phyloP scores from a whole-genome alignment of 2,797 vertebrate species.

The Acanthurus leucopareius region DNA sequence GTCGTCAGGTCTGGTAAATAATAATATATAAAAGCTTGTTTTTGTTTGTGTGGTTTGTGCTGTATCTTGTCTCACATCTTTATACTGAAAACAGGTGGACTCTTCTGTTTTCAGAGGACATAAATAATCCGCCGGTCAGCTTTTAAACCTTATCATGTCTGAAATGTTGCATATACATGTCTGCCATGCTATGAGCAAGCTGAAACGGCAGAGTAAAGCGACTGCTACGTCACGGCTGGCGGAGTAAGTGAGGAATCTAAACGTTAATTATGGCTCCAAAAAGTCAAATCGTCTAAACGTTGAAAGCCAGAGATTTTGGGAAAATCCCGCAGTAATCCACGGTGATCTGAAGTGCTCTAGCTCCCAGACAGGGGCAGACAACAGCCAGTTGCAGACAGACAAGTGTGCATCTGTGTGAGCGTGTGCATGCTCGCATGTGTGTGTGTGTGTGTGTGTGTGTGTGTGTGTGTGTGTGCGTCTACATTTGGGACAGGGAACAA shows the following conservation, averaged over 20 bases:
- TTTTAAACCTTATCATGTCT: constrained; percentile 16
- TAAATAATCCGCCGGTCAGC: not conserved
- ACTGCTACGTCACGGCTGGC: constrained; percentile 37
- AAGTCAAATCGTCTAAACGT: constrained; percentile 72
- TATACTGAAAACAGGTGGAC: not conserved
- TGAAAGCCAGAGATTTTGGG: constrained; percentile 77
- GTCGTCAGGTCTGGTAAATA: too few relatives aligned
- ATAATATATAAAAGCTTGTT: too few relatives aligned
- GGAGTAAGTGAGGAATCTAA: constrained; percentile 52
- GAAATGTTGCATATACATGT: constrained; percentile 12
- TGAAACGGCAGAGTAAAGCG: constrained; percentile 28
- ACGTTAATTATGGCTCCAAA: constrained; percentile 76
- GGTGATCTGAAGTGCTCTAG: constrained; percentile 68
- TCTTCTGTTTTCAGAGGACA: not conserved
- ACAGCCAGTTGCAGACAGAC: constrained; percentile 60
- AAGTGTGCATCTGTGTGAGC: constrained; percentile 25
- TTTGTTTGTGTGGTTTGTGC: too few relatives aligned
- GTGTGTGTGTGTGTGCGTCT: constrained; percentile 25
- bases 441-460: constrained; percentile 24
- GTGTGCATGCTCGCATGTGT: too few relatives aligned
- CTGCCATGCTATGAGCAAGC: constrained; percentile 1
- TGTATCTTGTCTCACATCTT: not conserved
- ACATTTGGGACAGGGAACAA: constrained; percentile 44
- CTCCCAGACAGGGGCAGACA: constrained; percentile 60
- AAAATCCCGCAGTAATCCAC: constrained; percentile 80